These are phyloP conservation scores for Hemithea aestivaria DNA, from an alignment of 2,888 invertebrate species.

Conservation along the genomic window DNA sequence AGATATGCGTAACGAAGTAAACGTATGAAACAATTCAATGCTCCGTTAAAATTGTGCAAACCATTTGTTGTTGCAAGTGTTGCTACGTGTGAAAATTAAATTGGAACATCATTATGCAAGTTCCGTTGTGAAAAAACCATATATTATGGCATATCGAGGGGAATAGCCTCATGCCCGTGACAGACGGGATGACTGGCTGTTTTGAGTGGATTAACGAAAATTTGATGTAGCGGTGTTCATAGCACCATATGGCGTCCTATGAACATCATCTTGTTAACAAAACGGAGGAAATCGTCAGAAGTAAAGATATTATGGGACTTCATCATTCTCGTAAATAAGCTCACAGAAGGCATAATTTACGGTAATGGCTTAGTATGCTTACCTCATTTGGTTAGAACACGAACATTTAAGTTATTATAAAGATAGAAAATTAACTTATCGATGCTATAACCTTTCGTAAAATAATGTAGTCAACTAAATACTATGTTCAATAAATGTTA, in stretches of 20 bases:
- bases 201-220: constrained; percentile 65
- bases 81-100: constrained; percentile 14
- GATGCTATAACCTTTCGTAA: too few relatives aligned
- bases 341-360: too few relatives aligned
- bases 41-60: constrained; percentile 17
- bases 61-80: constrained; percentile 16
- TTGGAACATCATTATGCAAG: constrained; percentile 14
- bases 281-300: not conserved
- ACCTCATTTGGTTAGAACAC: too few relatives aligned
- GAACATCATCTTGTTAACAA: constrained; percentile 41
- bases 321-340: too few relatives aligned
- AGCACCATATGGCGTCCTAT: constrained; percentile 62
- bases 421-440: too few relatives aligned
- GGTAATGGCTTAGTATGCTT: too few relatives aligned
- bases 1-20: not conserved
- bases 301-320: too few relatives aligned
- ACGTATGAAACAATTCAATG: constrained; percentile 6
- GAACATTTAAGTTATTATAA: too few relatives aligned
- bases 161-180: constrained; percentile 27
- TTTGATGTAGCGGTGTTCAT: constrained; percentile 40
- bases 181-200: constrained; percentile 68
- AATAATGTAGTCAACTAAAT: too few relatives aligned
- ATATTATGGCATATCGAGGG: constrained; percentile 22
- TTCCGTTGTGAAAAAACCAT: constrained; percentile 15
- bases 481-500: too few relatives aligned